Percentiles rank a stretch among this genome's conserved stretches.
phyloP scores from a whole-genome alignment of 2,113 vertebrate species.

The Cynopterus brachyotis region DNA sequence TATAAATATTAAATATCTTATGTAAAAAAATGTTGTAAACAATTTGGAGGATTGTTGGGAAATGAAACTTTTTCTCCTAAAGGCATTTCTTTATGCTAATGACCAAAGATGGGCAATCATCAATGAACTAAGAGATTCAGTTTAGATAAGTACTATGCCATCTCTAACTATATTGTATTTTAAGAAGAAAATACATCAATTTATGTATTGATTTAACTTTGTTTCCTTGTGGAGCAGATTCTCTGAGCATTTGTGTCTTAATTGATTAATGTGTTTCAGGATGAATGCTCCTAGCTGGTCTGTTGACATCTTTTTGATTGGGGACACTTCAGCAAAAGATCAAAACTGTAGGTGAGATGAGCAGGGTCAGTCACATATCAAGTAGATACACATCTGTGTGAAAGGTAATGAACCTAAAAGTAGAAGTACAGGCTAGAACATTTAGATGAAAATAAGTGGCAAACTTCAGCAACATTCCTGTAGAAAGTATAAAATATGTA shows the following conservation, averaged over 20 bases:
- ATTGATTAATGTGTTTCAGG: neutral
- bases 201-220: neutral
- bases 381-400: neutral
- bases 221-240: neutral
- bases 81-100: slow-evolving; percentile 25
- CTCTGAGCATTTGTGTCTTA: neutral
- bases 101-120: neutral
- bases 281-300: neutral
- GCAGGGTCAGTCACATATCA: neutral
- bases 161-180: neutral
- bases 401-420: slow-evolving; percentile 33
- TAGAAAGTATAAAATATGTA: neutral
- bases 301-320: neutral
- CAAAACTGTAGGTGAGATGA: neutral
- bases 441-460: neutral
- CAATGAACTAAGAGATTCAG: neutral
- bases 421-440: neutral
- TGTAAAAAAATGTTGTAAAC: neutral
- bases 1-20: neutral
- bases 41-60: neutral
- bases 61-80: neutral
- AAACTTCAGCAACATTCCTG: neutral
- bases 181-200: neutral
- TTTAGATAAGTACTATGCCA: neutral
- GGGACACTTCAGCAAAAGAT: neutral